Evolutionary conservation across 2,113 vertebrate genomes (phyloP), one percentile per base, ranked within the genome.

Genomic region (Pleuronectes platessa): DNA sequence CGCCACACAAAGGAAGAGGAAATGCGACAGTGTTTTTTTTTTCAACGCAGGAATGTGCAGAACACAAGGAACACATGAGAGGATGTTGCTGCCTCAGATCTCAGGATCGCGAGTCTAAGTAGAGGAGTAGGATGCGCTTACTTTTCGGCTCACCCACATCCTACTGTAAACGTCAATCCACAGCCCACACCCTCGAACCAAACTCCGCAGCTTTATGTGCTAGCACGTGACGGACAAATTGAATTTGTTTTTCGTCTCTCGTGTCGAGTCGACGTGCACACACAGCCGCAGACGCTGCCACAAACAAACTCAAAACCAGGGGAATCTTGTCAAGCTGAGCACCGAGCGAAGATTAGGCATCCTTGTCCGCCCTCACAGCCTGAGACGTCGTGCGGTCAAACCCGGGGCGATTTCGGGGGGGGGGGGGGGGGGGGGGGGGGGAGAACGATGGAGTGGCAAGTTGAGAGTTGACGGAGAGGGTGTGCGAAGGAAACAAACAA

Each of bases 261-360:
- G 26, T 27, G 26, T 3, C 26, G 26, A 27, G 24, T 24, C 24
- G 24, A 24, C 71, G 74, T 54, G 17, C 62, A 84, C 76, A 84
- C 58, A 76, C 58, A 55, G 54, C 67, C 60, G 56, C 62, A 63
- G 72, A 86, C 74, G 73, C 78, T n/a, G 24, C 63, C 61, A 40
- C 79, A 79, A 81, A 89, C 88, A 78, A 83, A 89, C 85, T 88
- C 72, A 40, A 5, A 74, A 86, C 65, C 74, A 84, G 81, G 54
- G 27, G 90, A 93, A 93, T 93, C 91, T 91, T 90, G 91, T 93
- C 90, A 93, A 86, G 87, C 85, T 81, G 84, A 88, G 86, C 77
- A 85, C 82, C 68, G 82, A 92, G 84, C 88, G 68, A 77, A 93
- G 92, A 93, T 95, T 92, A 92, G 86, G 87, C 86, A 88, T 90